phyloP scores from a whole-genome alignment of 1,140 invertebrate genomes.

The Grapholita molesta region DNA sequence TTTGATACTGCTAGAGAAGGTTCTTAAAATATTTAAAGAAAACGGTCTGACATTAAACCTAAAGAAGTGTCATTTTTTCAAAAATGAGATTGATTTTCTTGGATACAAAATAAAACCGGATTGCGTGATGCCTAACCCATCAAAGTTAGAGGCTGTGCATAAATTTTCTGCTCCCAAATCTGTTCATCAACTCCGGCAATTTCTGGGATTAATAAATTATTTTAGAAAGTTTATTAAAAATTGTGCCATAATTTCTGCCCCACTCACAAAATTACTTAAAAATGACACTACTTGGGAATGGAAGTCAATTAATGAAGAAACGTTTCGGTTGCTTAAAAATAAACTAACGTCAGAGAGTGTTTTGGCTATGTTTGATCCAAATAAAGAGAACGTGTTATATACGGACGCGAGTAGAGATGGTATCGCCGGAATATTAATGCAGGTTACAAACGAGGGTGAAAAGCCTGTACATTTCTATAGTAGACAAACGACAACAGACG shows the following conservation, averaged over 20 bases:
- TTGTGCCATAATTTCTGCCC: slow-evolving; percentile 30
- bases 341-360: not conserved
- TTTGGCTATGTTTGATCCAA: not conserved
- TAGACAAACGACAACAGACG: slow-evolving; percentile 13
- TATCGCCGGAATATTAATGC: slow-evolving; percentile 19
- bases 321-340: not conserved
- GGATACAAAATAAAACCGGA: slow-evolving; percentile 4
- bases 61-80: slow-evolving; percentile 20
- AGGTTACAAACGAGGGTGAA: slow-evolving; percentile 15
- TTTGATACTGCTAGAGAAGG: slow-evolving; percentile 1
- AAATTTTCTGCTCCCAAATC: slow-evolving; percentile 29
- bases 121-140: not conserved
- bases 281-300: slow-evolving; percentile 27
- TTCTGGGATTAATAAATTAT: slow-evolving; percentile 19
- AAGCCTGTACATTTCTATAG: not conserved
- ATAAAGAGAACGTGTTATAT: not conserved
- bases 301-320: not conserved
- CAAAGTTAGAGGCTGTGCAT: not conserved
- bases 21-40: slow-evolving; percentile 19
- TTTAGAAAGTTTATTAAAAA: slow-evolving; percentile 36
- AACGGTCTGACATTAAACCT: slow-evolving; percentile 22
- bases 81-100: slow-evolving; percentile 22
- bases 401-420: slow-evolving; percentile 26
- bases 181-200: slow-evolving; percentile 18
- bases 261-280: slow-evolving; percentile 29